Base-by-base conservation (phyloP, 2,113 vertebrate species). In the Cepphus grylle region DNA sequence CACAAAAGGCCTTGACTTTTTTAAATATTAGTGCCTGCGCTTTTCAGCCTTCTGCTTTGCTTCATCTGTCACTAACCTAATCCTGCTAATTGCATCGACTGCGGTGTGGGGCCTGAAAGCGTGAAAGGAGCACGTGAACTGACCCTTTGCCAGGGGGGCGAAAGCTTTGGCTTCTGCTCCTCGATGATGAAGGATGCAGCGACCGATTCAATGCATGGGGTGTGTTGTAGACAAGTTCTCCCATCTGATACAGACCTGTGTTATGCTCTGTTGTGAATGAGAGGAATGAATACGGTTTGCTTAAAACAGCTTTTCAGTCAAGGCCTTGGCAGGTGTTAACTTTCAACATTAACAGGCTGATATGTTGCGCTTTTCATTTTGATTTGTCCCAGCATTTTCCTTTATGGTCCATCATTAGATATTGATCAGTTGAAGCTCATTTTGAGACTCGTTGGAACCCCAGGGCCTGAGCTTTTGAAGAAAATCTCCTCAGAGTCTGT, bases 371-470 rank as follows among this genome's bases (percentile, higher is more conserved):
- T 97, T 97, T 97, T 96, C 95, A 91, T 97, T 98, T 96, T 96
- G 88, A 98, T 98, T 98, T 98, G 98, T 98, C 98, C 98, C 98
- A 98, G 98, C 98, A 98, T 99, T 99, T 99, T 99, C 99, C 99
- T 99, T 99, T 99, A 99, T 99, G 98, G 98, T 98, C 98, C 98
- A 98, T 98, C 97, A 98, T 97, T 99, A 99, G 99, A 99, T 99
- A 99, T 99, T 99, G 99, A 99, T 99, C 99, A 99, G 98, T 99
- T 99, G 99, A 99, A 99, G 98, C 99, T 99, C 98, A 99, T 99
- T 98, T 99, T 99, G 99, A 98, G 98, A 98, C 98, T 99, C 98
- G 98, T 99, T 98, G 99, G 99, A 98, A 99, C 99, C 88, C 99
- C 99, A 98, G 99, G 98, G 98, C 98, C 99, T 95, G 99, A 99